Conservation (phyloP, 2,797 vertebrate species). For the Notamacropus eugenii region DNA sequence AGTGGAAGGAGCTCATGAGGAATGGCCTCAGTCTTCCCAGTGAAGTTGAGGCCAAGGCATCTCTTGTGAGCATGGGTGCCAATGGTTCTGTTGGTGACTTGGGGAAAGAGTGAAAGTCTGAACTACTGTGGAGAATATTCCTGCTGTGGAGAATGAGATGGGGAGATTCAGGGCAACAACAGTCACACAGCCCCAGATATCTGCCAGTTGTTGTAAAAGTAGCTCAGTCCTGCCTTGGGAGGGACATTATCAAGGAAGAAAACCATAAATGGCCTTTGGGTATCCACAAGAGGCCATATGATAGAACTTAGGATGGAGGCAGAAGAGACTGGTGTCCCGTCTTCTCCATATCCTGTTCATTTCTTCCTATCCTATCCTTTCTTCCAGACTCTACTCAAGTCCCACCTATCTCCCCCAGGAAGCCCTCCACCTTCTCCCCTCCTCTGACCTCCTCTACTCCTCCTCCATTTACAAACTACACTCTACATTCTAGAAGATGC, state of each 20-base stretch:
- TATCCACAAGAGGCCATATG: neutral
- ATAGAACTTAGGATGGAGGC: neutral
- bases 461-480: neutral
- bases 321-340: neutral
- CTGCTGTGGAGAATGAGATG: neutral
- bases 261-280: neutral
- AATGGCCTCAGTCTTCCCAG: neutral
- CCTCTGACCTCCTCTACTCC: neutral
- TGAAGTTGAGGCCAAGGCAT: neutral
- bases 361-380: neutral
- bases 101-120: neutral
- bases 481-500: neutral
- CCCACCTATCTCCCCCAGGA: neutral
- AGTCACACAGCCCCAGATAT: neutral
- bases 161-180: neutral
- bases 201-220: neutral
- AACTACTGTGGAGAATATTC: no score
- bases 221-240: neutral
- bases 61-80: neutral
- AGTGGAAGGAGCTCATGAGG: neutral
- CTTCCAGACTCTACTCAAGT: neutral
- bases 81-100: neutral
- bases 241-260: neutral
- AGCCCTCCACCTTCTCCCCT: neutral
- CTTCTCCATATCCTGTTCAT: neutral